Evolutionary conservation across 2,113 vertebrate species (phyloP), one percentile per base, ranked within the genome.

Genomic region (Chaenocephalus aceratus): DNA sequence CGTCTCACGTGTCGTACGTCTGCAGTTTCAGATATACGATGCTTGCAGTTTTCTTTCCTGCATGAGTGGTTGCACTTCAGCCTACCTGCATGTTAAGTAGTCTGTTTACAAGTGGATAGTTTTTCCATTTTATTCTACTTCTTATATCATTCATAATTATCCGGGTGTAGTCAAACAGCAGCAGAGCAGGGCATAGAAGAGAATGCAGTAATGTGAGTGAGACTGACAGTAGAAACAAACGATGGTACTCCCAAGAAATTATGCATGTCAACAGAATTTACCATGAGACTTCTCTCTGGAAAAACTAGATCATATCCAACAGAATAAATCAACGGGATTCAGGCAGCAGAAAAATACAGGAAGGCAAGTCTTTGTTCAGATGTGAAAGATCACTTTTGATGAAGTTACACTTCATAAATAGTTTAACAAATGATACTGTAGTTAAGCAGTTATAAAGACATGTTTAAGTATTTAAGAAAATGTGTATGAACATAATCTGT

Each of bases 181-280:
- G 34, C 56, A 57, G 61, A 66, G 62, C 9, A 4, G 10, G n/a
- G 61, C 46, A 63, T 62, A 45, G 10, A 67, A 6, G 51, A 46
- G 10, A 51, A 73, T 51, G 51, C 21, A 21, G 21, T 13, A 70
- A 79, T 36, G 63, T 70, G 74, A 63, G 60, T 0, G 56, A 56
- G 51, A 34, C 30, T 61, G 80, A 85, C 63, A 76, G 63, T 23
- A 21, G 72, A 72, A 73, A 52, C 72, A 49, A 11, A 79, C 5
- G 61, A 21, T 6, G 68, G 2, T 34, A 61, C 72, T 61, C 62
- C 12, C 30, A 71, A 77, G 75, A 62, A 69, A 73, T 64, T 65
- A 72, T 67, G 77, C 41, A 18, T 75, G 77, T 72, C 82, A 75
- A 61, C 66, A 82, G 34, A 57, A 65, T 76, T 81, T 74, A 74